phyloP scores from a whole-genome alignment of 2,797 vertebrate genomes.

The Botia almorhae region DNA sequence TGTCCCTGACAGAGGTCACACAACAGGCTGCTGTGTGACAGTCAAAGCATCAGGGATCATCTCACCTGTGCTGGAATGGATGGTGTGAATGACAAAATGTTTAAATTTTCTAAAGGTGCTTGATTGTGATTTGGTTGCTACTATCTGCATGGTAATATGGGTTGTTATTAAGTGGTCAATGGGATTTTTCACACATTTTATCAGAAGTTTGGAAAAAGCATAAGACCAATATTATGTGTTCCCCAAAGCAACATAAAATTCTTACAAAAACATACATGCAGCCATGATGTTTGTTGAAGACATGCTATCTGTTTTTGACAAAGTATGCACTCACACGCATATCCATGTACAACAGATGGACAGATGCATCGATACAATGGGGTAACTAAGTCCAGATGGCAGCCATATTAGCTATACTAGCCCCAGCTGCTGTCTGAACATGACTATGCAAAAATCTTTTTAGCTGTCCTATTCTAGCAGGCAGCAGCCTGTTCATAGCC shows the following conservation, averaged over 20 bases:
- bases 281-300: background rate
- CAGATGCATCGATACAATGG: constrained; percentile 39
- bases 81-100: background rate
- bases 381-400: constrained; percentile 59
- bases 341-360: constrained; percentile 48
- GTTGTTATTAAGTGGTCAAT: background rate
- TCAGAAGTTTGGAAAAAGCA: background rate
- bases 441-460: constrained; percentile 48
- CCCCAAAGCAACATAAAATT: background rate
- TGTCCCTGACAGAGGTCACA: constrained; percentile 26
- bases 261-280: background rate
- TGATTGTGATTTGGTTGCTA: background rate
- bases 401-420: constrained; percentile 47
- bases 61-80: constrained; percentile 28
- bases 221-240: background rate
- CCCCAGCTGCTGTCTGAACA: constrained; percentile 59
- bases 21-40: constrained; percentile 30
- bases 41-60: constrained; percentile 38
- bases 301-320: constrained; percentile 19
- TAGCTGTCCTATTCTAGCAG: constrained; percentile 43
- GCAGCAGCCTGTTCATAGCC: constrained; percentile 26
- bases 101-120: background rate
- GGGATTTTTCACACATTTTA: background rate
- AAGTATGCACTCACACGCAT: constrained; percentile 24
- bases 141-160: background rate